A percentile compares a stretch with the other conserved stretches of the same genome.
These are phyloP conservation scores for Agrotis exclamationis DNA, from an alignment of 2,888 invertebrate genomes.

Conservation along the genomic window DNA sequence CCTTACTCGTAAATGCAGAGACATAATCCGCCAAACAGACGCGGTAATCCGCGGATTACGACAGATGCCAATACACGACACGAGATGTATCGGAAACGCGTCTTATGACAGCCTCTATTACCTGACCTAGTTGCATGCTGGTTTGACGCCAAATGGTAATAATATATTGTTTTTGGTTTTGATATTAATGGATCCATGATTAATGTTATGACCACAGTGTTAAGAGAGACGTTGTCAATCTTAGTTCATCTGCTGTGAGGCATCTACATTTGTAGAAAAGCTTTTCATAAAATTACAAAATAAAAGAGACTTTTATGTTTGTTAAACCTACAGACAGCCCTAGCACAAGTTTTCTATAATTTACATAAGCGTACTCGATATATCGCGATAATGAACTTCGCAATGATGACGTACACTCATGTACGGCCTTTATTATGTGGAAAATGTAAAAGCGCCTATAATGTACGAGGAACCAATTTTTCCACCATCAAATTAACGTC, in stretches of 20 bases:
- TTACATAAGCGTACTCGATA: no score
- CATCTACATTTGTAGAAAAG: no score
- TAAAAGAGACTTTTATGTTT: neutral
- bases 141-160: slow-evolving; percentile 35
- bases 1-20: neutral
- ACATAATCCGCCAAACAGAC: slow-evolving; percentile 2
- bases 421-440: no score
- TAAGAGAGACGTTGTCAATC: neutral
- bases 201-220: no score
- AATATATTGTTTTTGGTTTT: neutral
- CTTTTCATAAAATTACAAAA: neutral
- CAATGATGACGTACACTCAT: no score
- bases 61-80: slow-evolving; percentile 33
- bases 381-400: no score
- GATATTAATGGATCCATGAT: neutral
- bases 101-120: neutral
- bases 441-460: no score
- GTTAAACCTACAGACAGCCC: no score
- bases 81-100: slow-evolving; percentile 28
- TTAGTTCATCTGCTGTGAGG: neutral
- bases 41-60: slow-evolving; percentile 28
- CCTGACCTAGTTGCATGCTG: slow-evolving; percentile 21
- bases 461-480: no score
- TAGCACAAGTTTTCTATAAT: no score
- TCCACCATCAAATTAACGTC: no score